A percentile compares a stretch with the other conserved stretches of the same genome.
Conservation (phyloP, 2,797 vertebrate genomes). For the Manis pentadactyla region DNA sequence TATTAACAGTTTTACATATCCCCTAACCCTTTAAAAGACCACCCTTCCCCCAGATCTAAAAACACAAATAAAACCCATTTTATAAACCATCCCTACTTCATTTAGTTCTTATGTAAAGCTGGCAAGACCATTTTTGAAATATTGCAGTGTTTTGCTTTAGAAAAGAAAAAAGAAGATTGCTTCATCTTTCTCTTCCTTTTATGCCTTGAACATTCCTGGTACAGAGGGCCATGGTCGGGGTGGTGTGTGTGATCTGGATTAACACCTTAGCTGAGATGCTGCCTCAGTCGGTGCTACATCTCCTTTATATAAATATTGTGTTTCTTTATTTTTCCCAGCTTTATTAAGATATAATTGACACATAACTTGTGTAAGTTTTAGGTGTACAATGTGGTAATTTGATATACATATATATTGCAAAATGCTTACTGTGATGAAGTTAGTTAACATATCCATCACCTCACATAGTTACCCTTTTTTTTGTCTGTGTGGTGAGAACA, state of each 20-base stretch:
- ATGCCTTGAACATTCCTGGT: conserved; percentile 10
- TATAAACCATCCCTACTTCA: neutral
- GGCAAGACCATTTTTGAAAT: conserved; percentile 35
- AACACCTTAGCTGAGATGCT: conserved; percentile 50
- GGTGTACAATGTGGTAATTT: neutral
- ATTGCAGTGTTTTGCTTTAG: conserved; percentile 8
- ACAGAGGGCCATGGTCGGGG: neutral
- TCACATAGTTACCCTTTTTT: neutral
- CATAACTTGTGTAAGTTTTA: neutral
- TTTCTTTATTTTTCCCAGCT: neutral
- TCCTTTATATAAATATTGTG: neutral
- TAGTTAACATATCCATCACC: neutral
- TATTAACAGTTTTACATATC: conserved; percentile 28
- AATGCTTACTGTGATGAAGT: neutral
- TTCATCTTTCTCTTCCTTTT: neutral
- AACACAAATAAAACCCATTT: neutral
- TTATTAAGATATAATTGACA: neutral
- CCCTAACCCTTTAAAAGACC: neutral
- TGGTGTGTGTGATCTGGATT: neutral
- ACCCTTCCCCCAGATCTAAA: neutral
- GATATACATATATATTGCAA: neutral
- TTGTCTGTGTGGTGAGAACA: neutral
- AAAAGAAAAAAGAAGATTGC: neutral
- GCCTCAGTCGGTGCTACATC: neutral
- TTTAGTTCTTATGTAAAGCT: conserved; percentile 51